These are phyloP conservation scores for Spilosoma lubricipeda DNA, from an alignment of 2,888 invertebrate species.

Conservation along the genomic window DNA sequence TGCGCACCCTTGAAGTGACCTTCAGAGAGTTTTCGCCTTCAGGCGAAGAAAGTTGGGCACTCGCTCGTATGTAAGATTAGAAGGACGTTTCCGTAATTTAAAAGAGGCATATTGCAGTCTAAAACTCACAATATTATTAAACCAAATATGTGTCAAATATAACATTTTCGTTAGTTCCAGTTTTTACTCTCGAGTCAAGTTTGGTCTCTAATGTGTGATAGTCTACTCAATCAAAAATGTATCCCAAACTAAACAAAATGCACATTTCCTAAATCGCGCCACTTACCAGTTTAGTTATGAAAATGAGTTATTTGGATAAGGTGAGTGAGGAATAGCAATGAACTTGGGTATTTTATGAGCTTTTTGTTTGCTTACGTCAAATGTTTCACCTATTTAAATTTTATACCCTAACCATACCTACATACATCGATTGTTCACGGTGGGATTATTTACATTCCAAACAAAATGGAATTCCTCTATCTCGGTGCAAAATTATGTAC, in stretches of 20 bases:
- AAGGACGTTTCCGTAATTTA: not conserved
- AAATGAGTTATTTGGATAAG: constrained; percentile 13
- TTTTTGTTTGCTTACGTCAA: constrained; percentile 8
- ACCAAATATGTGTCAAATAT: too few relatives aligned
- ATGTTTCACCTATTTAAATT: constrained; percentile 1
- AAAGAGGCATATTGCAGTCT: not conserved
- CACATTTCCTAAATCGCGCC: not conserved
- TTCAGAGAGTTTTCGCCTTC: constrained; percentile 43
- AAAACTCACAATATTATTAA: too few relatives aligned
- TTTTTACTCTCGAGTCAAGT: too few relatives aligned
- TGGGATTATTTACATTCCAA: constrained; percentile 1
- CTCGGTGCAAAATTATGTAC: not conserved
- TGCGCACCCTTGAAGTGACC: constrained; percentile 63
- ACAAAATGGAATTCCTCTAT: not conserved
- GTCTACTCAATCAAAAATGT: too few relatives aligned
- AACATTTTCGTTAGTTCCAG: too few relatives aligned
- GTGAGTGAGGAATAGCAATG: not conserved
- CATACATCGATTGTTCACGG: not conserved
- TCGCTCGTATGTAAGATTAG: too few relatives aligned
- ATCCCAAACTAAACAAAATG: too few relatives aligned
- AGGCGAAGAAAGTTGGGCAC: not conserved
- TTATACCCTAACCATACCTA: constrained; percentile 1
- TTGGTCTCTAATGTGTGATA: too few relatives aligned
- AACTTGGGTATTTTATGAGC: constrained; percentile 8
- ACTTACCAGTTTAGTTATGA: constrained; percentile 25